Conservation (phyloP, 2,888 invertebrate species). For the Mesodorylaimus sp. region DNA sequence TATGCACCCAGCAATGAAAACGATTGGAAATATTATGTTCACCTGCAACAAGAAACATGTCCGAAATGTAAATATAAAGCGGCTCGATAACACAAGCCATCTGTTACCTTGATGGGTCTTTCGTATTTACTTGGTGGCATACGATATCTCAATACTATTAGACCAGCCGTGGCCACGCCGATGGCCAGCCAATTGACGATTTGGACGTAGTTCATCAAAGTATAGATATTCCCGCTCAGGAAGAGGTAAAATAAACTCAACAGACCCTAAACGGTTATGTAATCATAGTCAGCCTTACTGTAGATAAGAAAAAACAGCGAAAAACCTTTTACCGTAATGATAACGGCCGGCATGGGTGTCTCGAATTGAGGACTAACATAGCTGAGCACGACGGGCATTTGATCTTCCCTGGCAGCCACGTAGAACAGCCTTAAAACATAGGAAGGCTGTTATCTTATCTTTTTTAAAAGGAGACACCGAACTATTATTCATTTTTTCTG, state of each 20-base stretch:
- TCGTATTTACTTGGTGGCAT: conserved; percentile 7
- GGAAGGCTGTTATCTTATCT: background rate
- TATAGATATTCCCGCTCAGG: conserved; percentile 71
- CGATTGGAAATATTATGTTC: conserved; percentile 17
- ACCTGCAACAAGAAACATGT: conserved; percentile 13
- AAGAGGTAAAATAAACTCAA: conserved; percentile 75
- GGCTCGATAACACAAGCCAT: background rate
- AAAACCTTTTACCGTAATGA: conserved; percentile 52
- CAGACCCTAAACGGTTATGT: conserved; percentile 45
- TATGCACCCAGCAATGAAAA: conserved; percentile 20
- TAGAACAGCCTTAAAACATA: conserved; percentile 54
- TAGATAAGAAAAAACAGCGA: background rate
- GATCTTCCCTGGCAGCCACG: conserved; percentile 86
- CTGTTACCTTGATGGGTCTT: conserved; percentile 8
- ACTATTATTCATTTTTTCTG: background rate
- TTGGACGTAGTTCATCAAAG: conserved; percentile 79
- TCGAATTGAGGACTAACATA: conserved; percentile 73
- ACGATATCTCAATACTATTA: conserved; percentile 70
- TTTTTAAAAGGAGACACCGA: background rate
- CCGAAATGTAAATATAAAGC: background rate
- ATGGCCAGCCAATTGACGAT: conserved; percentile 36
- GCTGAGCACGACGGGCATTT: conserved; percentile 87
- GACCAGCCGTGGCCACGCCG: conserved; percentile 74
- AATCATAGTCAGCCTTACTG: background rate
- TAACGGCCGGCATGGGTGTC: conserved; percentile 83